Base-by-base conservation (phyloP, 2,113 vertebrate genomes). In the Oryzias melastigma region DNA sequence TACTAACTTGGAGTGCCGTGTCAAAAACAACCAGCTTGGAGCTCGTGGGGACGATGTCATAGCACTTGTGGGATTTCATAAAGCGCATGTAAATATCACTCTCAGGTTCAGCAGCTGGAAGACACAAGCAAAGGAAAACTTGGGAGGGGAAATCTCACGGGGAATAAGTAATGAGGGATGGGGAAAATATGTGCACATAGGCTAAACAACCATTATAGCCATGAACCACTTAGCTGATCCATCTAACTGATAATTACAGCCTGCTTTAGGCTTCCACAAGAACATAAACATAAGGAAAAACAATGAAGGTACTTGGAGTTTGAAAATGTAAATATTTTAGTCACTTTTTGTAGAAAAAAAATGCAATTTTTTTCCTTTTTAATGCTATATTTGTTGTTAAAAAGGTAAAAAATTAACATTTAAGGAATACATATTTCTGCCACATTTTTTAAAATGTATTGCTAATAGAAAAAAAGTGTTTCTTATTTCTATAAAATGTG, bases 11-110 rank as follows among this genome's bases (percentile, higher is more conserved):
- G 78, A 99, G 93, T 0, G 95, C 95, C n/a, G 96, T 98, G 82
- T 99, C 97, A 60, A 99, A 99, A 84, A 99, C 97, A 18, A 99
- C 97, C 73, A 98, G 93, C 90, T 99, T 99, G 42, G 97, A 99
- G 77, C 97, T 99, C 35, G 97, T 99, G 14, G 97, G 97, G 68
- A 99, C 94, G 71, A 99, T 98, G 90, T 99, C 97, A 1, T 99
- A 99, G 92, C 97, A 99, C 92, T 95, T 96, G 90, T 98, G 96
- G 75, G 96, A 98, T 91, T 92, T 97, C 96, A 99, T 98, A 88
- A 99, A 98, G 82, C 94, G 92, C 91, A 94, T 94, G 90, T 99
- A 99, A 91, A 98, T 95, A 62, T 97, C 94, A 82, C 93, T 94
- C 87, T 95, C 94, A 3, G 95, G 95, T 90, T 98, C 94, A 92